These are phyloP conservation scores for Porites australiensis DNA, from an alignment of 64 coral and sea anemone genomes.

Conservation along the genomic window DNA sequence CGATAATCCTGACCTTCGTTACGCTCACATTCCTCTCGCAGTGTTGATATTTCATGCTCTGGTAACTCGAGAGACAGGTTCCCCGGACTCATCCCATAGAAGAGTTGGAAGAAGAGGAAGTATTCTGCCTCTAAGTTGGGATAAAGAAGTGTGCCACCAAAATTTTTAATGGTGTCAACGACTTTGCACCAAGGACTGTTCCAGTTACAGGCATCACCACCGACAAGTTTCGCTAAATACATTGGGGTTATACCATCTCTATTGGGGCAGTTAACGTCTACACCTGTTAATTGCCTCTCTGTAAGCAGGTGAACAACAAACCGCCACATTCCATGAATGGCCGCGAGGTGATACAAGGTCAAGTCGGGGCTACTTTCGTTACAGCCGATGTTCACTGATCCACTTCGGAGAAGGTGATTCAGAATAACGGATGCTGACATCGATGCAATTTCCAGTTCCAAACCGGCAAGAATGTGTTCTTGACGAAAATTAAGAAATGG, in stretches of 20 bases:
- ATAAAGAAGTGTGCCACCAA: conserved; percentile 49
- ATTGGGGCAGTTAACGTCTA: conserved; percentile 74
- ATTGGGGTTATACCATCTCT: conserved; percentile 81
- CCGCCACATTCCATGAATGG: conserved; percentile 81
- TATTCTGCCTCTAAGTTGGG: conserved; percentile 68
- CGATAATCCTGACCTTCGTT: background rate
- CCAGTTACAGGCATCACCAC: conserved; percentile 43
- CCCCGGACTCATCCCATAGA: conserved; percentile 34
- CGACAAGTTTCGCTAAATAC: conserved; percentile 69
- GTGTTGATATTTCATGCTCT: conserved; percentile 13
- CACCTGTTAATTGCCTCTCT: no score
- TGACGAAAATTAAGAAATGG: conserved; percentile 10
- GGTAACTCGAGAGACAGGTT: conserved; percentile 1
- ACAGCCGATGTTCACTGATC: conserved; percentile 63
- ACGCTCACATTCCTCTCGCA: conserved; percentile 16
- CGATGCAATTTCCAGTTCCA: conserved; percentile 80
- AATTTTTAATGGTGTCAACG: conserved; percentile 32
- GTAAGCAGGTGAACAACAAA: no score
- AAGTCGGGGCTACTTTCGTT: background rate
- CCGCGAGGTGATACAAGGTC: conserved; percentile 74
- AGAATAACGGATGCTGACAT: conserved; percentile 48
- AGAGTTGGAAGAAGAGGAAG: conserved; percentile 49
- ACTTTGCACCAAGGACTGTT: conserved; percentile 87
- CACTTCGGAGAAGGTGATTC: background rate
- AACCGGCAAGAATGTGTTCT: conserved; percentile 31